These are phyloP conservation scores for Autographa gamma DNA, from an alignment of 2,888 invertebrate genomes.

Conservation along the genomic window DNA sequence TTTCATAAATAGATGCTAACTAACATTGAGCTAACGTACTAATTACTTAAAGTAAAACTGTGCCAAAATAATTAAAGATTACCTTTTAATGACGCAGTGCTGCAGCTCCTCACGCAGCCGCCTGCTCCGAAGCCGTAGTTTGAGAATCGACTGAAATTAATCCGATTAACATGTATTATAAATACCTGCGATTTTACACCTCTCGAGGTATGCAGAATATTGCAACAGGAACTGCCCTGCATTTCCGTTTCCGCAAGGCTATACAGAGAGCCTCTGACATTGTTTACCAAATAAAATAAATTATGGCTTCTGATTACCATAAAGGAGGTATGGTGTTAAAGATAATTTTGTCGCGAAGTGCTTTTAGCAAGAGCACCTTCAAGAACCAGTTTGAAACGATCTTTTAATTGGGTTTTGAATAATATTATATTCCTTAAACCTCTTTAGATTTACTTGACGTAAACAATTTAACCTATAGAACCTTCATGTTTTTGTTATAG, in stretches of 20 bases:
- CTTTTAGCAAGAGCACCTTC: neutral
- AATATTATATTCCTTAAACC: neutral
- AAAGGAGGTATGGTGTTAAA: constrained; percentile 3
- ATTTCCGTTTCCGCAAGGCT: constrained; percentile 47
- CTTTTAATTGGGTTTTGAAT: neutral
- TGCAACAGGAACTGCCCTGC: constrained; percentile 20
- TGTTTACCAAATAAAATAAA: constrained; percentile 21
- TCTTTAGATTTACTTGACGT: neutral
- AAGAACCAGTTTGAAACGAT: neutral
- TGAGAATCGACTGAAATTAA: constrained; percentile 23
- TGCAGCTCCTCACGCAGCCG: neutral
- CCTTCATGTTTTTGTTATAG: neutral
- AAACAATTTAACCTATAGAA: constrained; percentile 1
- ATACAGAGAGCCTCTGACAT: constrained; percentile 13
- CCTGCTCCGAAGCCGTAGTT: constrained; percentile 12
- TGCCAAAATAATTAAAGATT: constrained; percentile 8
- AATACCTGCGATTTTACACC: constrained; percentile 17
- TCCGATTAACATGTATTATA: constrained; percentile 35
- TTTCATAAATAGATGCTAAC: neutral
- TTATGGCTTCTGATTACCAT: constrained; percentile 5
- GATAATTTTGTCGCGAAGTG: neutral
- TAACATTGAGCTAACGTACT: neutral
- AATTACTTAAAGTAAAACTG: neutral
- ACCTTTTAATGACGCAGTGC: constrained; percentile 18
- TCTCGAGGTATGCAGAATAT: constrained; percentile 22